Evolutionary conservation across 2,888 invertebrate species (phyloP).

Genomic region (Spialia ferax): DNA sequence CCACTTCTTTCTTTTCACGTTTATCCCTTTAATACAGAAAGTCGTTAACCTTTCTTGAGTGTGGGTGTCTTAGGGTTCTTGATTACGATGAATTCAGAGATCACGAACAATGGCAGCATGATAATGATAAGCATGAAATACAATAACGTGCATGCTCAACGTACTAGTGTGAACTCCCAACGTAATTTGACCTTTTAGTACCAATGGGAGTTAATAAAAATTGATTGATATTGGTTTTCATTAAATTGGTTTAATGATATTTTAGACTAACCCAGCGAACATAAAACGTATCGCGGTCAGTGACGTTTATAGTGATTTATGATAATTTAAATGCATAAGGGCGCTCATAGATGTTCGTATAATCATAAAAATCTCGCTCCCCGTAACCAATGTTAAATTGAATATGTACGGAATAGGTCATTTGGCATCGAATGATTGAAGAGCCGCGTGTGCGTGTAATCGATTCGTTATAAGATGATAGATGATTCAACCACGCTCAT

Average conservation of each 20-base stretch:
- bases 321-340: slow-evolving; percentile 68
- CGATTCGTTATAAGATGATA: slow-evolving; percentile 68
- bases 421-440: slow-evolving; percentile 67
- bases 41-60: slow-evolving; percentile 61
- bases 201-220: slow-evolving; percentile 40
- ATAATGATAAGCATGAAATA: slow-evolving; percentile 53
- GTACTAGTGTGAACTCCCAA: slow-evolving; percentile 35
- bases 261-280: slow-evolving; percentile 13
- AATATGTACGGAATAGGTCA: slow-evolving; percentile 66
- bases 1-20: slow-evolving; percentile 57
- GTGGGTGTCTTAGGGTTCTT: slow-evolving; percentile 48
- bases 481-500: slow-evolving; percentile 51
- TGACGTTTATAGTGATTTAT: slow-evolving; percentile 63
- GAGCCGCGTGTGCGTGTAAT: slow-evolving; percentile 59
- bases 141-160: slow-evolving; percentile 46
- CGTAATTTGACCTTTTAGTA: slow-evolving; percentile 5
- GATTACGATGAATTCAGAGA: slow-evolving; percentile 48
- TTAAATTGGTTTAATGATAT: slow-evolving; percentile 39
- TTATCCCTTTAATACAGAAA: slow-evolving; percentile 59
- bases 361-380: slow-evolving; percentile 61
- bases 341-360: slow-evolving; percentile 57
- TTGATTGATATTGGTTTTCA: slow-evolving; percentile 43
- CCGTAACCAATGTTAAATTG: slow-evolving; percentile 77
- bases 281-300: slow-evolving; percentile 28
- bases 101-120: slow-evolving; percentile 55